Evolutionary conservation across 2,113 vertebrate genomes (phyloP).

Genomic region (Chaetura pelagica): DNA sequence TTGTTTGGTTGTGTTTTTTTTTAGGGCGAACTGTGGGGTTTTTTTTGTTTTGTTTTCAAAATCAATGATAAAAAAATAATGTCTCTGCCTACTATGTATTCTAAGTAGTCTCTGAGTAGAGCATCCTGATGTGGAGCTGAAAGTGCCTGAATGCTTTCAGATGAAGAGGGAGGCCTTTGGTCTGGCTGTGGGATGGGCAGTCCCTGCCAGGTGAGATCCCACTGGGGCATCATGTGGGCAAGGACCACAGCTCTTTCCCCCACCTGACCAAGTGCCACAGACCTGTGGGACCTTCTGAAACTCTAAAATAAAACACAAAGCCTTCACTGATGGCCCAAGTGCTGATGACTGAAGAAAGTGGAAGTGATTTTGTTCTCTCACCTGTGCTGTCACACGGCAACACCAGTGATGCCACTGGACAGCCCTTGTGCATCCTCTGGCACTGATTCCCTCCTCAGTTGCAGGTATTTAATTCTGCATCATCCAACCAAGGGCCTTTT

Average conservation of each 20-base stretch:
- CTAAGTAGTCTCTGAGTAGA: not conserved
- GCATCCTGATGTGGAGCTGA: not conserved
- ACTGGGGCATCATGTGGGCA: not conserved
- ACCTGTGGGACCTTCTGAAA: not conserved
- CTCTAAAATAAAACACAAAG: not conserved
- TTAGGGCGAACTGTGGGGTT: not conserved
- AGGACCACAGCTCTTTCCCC: not conserved
- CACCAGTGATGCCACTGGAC: accelerated
- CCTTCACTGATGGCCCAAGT: not conserved
- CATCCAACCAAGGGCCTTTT: not conserved
- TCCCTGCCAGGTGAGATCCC: not conserved
- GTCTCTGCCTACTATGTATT: not conserved
- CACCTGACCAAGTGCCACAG: not conserved
- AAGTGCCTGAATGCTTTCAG: not conserved
- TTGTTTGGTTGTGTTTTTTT: not conserved
- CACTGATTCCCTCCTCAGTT: not conserved
- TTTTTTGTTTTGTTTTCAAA: not conserved
- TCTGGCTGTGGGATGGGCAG: not conserved
- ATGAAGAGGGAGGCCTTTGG: not conserved
- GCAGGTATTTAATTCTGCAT: not conserved
- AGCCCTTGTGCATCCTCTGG: not conserved
- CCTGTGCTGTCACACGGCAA: not conserved
- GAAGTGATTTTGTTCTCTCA: not conserved
- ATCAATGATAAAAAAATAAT: not conserved
- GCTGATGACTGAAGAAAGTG: not conserved